Conservation (phyloP, 2,797 vertebrate genomes). For the Momotus momota region DNA sequence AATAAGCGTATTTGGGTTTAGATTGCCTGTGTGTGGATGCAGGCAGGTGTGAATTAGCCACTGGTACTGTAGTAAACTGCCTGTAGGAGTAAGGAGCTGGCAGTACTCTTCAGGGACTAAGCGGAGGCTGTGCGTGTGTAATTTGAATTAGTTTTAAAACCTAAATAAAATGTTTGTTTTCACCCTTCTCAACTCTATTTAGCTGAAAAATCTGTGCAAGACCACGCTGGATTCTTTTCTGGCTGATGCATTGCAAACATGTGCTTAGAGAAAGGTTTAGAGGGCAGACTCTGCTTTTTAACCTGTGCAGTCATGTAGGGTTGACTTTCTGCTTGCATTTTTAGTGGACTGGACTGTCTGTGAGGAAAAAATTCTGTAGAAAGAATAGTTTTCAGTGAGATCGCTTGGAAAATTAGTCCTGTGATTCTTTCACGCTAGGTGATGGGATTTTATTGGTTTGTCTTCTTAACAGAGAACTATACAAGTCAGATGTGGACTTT, state of each 20-base stretch:
- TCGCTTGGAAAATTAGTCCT: not conserved
- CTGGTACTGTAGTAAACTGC: not conserved
- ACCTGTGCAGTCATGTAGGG: not conserved
- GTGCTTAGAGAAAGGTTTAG: not conserved
- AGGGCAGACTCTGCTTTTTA: not conserved
- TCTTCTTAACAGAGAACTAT: not conserved
- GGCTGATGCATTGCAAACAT: not conserved
- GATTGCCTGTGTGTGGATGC: not conserved
- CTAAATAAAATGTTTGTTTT: not conserved
- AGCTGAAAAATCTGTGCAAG: not conserved
- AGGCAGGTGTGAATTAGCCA: not conserved
- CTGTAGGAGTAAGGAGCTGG: not conserved
- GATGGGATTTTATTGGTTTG: rapidly evolving
- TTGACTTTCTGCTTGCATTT: not conserved
- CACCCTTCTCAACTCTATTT: not conserved
- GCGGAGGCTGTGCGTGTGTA: not conserved
- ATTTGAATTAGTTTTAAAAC: not conserved
- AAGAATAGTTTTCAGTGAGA: not conserved
- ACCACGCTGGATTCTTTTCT: not conserved
- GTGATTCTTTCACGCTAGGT: not conserved
- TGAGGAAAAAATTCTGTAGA: not conserved
- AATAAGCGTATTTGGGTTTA: not conserved
- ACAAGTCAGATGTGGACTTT: not conserved
- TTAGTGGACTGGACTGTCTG: not conserved
- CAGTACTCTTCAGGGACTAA: not conserved